Base-by-base conservation (phyloP, 2,797 vertebrate species). In the Enteromius argenteus region DNA sequence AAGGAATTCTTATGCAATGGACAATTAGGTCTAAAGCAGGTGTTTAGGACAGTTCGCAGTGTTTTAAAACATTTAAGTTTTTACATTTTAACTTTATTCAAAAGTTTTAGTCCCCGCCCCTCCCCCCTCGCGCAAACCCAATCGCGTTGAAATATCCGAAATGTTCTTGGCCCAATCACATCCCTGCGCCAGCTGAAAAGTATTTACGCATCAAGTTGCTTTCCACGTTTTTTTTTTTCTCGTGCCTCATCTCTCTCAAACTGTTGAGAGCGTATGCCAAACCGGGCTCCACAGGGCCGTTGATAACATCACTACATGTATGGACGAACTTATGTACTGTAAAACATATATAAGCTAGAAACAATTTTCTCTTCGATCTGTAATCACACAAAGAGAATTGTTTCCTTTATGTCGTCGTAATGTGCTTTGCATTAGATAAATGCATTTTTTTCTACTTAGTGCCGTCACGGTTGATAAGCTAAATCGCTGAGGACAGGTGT, bases 321-420 rank as follows among this genome's bases (percentile, higher is more conserved):
- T 58, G 74, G 72, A 86, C 46, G n/a, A 79, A 85, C 53, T 44
- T 78, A 80, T 27, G 89, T 90, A 89, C 89, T 89, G 89, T 90
- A 90, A 85, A 81, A 85, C 76, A 53, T 78, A 66, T 86, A 89
- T 89, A 89, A 89, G 88, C 88, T 89, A 88, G 83, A 73, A 79
- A 42, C 83, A 80, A 82, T 71, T 69, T 86, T 83, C 82, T 79
- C 76, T 77, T 58, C 51, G 56, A 83, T 79, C 64, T 69, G 73
- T 83, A 77, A 74, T 84, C 85, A 80, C 71, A 23, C 69, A 51
- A 79, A 77, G 67, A 84, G 32, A 78, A 78, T 79, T 66, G 73
- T 79, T 84, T 84, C 79, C 76, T 86, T 76, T 64, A 58, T 58
- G 53, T 79, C 49, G 42, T 80, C 39, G 62, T 81, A 76, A 73